These are phyloP conservation scores for Ricordea florida DNA, from an alignment of 92 coral and sea anemone species.

Conservation along the genomic window DNA sequence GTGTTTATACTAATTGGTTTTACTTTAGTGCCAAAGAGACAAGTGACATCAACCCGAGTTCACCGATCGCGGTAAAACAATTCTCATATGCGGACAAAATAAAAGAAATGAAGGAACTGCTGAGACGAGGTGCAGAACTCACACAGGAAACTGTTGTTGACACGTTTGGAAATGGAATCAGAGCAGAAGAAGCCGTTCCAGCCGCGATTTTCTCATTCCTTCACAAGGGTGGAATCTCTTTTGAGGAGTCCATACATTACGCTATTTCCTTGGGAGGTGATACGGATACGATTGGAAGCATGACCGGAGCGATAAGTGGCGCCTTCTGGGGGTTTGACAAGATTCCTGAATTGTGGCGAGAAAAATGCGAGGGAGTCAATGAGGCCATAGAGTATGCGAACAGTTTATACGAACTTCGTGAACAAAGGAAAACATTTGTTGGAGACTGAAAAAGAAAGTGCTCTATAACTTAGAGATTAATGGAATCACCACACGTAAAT, in stretches of 20 bases:
- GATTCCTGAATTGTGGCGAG: constrained; percentile 76
- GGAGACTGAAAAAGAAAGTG: too few relatives aligned
- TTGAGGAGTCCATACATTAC: constrained; percentile 76
- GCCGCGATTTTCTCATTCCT: constrained; percentile 96
- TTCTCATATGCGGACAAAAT: constrained; percentile 75
- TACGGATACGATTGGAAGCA: constrained; percentile 96
- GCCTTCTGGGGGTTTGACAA: constrained; percentile 88
- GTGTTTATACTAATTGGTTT: too few relatives aligned
- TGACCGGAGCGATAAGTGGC: constrained; percentile 97
- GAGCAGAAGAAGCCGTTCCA: constrained; percentile 95
- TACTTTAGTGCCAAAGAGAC: too few relatives aligned
- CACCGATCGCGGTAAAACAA: background rate
- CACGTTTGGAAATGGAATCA: constrained; percentile 83
- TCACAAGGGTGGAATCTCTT: constrained; percentile 68
- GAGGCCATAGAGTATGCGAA: constrained; percentile 84
- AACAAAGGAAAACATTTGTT: background rate
- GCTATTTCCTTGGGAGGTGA: constrained; percentile 99
- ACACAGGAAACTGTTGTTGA: constrained; percentile 64
- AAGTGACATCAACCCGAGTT: background rate
- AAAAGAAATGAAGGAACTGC: constrained; percentile 77
- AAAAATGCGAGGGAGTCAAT: constrained; percentile 80
- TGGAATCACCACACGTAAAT: too few relatives aligned
- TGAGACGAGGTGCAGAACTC: constrained; percentile 46
- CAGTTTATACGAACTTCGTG: constrained; percentile 63
- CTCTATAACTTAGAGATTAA: too few relatives aligned